A percentile compares a stretch with the other conserved stretches of the same genome.
phyloP scores from a whole-genome alignment of 30 jellyfish, hydroid and myxozoan species.

The Aurelia coerulea region DNA sequence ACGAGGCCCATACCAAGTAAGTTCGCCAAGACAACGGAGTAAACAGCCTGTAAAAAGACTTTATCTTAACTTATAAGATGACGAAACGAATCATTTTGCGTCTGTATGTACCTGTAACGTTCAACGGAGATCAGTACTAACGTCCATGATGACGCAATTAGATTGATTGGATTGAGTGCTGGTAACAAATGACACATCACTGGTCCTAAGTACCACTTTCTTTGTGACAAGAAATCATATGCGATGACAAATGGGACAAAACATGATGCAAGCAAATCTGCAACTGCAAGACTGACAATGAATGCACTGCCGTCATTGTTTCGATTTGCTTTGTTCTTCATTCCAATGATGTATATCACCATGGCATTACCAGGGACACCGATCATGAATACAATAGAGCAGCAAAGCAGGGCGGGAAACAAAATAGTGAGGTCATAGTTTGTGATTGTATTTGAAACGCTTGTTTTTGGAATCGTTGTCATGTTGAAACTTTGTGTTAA shows the following conservation, averaged over 20 bases:
- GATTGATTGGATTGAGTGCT: slow-evolving; percentile 52
- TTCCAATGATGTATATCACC: slow-evolving; percentile 74
- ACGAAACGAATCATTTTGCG: no score
- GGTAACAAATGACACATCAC: slow-evolving; percentile 64
- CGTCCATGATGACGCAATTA: slow-evolving; percentile 73
- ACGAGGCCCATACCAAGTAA: no score
- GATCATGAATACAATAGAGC: slow-evolving; percentile 49
- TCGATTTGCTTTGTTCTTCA: slow-evolving; percentile 28
- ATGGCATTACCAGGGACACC: slow-evolving; percentile 80
- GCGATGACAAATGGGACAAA: slow-evolving; percentile 67
- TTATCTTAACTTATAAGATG: background rate
- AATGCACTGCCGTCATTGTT: slow-evolving; percentile 50
- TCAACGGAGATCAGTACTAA: slow-evolving; percentile 67
- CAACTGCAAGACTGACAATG: slow-evolving; percentile 69
- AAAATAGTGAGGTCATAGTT: background rate
- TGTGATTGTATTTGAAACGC: background rate
- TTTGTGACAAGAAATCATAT: slow-evolving; percentile 25
- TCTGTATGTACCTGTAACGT: slow-evolving; percentile 58
- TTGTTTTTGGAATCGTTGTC: background rate
- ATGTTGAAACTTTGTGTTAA: no score
- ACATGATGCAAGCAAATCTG: slow-evolving; percentile 64
- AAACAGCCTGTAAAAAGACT: no score
- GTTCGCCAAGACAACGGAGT: no score
- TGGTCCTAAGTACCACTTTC: slow-evolving; percentile 67
- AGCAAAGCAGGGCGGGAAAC: slow-evolving; percentile 26